Evolutionary conservation across 2,113 vertebrate species (phyloP).

Genomic region (Takifugu bimaculatus): DNA sequence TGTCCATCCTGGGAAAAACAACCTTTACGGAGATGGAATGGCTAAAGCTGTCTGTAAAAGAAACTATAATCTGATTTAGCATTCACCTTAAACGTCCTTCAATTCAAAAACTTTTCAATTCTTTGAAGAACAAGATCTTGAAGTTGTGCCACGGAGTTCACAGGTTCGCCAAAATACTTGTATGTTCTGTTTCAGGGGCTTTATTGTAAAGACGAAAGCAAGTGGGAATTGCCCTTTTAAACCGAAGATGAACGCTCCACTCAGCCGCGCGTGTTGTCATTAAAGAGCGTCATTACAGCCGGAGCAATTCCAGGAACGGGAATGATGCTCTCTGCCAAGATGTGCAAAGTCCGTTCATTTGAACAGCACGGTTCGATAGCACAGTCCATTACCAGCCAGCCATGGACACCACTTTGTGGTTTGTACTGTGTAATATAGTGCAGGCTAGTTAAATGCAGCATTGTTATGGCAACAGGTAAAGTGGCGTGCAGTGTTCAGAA

Average conservation of each 20-base stretch:
- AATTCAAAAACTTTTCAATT: no score
- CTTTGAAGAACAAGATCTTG: no score
- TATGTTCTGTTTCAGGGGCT: neutral
- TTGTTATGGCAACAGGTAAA: no score
- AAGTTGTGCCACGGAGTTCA: no score
- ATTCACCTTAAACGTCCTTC: no score
- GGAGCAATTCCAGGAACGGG: neutral
- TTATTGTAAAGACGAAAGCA: neutral
- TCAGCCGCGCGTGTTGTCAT: neutral
- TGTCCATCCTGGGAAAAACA: no score
- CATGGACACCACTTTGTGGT: neutral
- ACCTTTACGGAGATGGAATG: no score
- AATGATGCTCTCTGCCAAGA: neutral
- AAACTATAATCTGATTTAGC: no score
- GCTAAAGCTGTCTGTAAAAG: no score
- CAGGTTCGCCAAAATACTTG: no score
- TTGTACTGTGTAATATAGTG: neutral
- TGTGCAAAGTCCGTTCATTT: neutral
- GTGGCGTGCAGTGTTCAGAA: no score
- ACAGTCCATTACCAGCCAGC: constrained; percentile 3
- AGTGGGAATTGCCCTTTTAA: neutral
- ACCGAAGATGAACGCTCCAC: neutral
- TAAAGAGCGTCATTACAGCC: neutral
- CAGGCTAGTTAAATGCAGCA: no score
- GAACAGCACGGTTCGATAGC: neutral